A percentile compares a stretch with the other conserved stretches of the same genome.
Evolutionary conservation across 1,140 invertebrate species (phyloP).

Genomic region (Zophobas morio): DNA sequence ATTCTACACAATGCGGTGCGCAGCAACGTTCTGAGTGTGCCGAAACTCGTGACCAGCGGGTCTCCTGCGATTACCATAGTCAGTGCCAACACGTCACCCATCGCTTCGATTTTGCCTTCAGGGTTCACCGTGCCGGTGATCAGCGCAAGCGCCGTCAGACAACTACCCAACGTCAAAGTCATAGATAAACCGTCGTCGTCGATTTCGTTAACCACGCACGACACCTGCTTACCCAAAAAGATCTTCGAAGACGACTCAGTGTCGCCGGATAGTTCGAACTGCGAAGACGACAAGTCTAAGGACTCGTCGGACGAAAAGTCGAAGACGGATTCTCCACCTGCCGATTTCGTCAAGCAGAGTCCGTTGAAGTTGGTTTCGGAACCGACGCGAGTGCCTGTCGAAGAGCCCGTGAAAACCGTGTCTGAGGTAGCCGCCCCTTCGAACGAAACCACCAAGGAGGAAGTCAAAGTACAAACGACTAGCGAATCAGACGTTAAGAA

Average conservation of each 20-base stretch:
- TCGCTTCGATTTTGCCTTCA: constrained; percentile 63
- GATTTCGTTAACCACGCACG: constrained; percentile 71
- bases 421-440: not conserved
- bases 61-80: constrained; percentile 64
- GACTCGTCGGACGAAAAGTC: constrained; percentile 63
- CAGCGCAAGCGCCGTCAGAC: constrained; percentile 65
- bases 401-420: constrained; percentile 28
- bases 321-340: constrained; percentile 53
- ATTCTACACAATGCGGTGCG: constrained; percentile 60
- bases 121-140: constrained; percentile 65
- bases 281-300: constrained; percentile 67
- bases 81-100: constrained; percentile 64
- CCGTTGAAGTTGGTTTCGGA: constrained; percentile 20
- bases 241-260: constrained; percentile 76
- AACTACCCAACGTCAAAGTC: constrained; percentile 66
- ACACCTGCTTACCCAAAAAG: constrained; percentile 73
- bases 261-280: constrained; percentile 72
- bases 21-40: constrained; percentile 62
- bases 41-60: constrained; percentile 55
- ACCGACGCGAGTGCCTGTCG: constrained; percentile 20
- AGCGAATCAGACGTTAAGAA: not conserved
- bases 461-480: not conserved
- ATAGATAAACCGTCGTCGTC: constrained; percentile 71
- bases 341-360: constrained; percentile 37
- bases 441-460: not conserved